Evolutionary conservation across 2,888 invertebrate species (phyloP).

Genomic region (Netelia fuscicornis): DNA sequence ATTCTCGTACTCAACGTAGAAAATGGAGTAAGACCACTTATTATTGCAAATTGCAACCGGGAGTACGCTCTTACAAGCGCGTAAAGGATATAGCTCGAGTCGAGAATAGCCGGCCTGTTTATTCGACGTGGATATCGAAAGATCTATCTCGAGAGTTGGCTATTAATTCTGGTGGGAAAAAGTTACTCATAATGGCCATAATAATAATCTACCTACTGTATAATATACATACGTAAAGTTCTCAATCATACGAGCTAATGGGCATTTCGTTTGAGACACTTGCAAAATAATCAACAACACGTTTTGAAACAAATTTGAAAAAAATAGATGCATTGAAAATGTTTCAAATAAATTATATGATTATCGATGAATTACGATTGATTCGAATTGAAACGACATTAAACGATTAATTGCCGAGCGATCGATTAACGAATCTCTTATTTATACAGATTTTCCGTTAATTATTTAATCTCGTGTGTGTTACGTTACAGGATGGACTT

Average conservation of each 20-base stretch:
- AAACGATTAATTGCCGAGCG: conserved; percentile 7
- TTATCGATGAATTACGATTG: conserved; percentile 20
- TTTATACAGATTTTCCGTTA: background rate
- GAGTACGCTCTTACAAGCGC: background rate
- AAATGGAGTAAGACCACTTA: conserved; percentile 36
- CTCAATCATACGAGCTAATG: conserved; percentile 16
- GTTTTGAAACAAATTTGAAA: background rate
- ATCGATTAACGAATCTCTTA: conserved; percentile 4
- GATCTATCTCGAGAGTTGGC: conserved; percentile 29
- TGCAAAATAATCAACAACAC: background rate
- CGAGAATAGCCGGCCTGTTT: conserved; percentile 46
- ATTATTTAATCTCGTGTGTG: conserved; percentile 2
- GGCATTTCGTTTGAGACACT: background rate
- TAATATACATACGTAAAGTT: conserved; percentile 39
- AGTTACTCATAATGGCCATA: conserved; percentile 42
- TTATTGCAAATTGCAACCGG: conserved; percentile 37
- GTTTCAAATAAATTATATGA: background rate
- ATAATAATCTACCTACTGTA: conserved; percentile 11
- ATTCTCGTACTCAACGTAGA: conserved; percentile 27
- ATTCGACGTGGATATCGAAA: conserved; percentile 46
- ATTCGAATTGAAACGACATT: background rate
- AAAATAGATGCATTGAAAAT: background rate
- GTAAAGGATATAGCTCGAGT: conserved; percentile 17
- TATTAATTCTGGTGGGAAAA: conserved; percentile 49
- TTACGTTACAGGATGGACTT: conserved; percentile 9